Percentiles rank a stretch among this genome's conserved stretches.
Conservation (phyloP, 2,888 invertebrate genomes). For the Ochropacha duplaris region DNA sequence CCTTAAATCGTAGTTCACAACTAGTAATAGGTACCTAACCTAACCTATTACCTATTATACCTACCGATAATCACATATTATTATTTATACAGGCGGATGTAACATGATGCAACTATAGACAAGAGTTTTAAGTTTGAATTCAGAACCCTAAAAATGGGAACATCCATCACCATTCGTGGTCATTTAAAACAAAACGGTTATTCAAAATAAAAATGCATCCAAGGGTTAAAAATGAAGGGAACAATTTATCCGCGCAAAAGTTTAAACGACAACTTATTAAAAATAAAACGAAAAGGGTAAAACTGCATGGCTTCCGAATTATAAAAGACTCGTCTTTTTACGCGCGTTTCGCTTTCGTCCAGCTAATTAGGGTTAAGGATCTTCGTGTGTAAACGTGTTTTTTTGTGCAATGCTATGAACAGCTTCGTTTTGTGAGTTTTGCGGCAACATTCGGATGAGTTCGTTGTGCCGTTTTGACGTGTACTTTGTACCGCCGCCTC, state of each 20-base stretch:
- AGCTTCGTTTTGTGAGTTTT: background rate
- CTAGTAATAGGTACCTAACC: no score
- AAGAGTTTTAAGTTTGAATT: no score
- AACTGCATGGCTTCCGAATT: conserved; percentile 62
- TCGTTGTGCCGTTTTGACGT: background rate
- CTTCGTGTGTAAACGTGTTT: conserved; percentile 43
- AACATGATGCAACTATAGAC: no score
- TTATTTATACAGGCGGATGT: no score
- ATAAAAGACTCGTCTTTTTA: conserved; percentile 64
- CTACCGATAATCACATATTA: no score
- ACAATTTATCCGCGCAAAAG: conserved; percentile 58
- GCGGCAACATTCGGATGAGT: background rate
- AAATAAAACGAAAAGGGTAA: conserved; percentile 65
- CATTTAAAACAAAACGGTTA: conserved; percentile 15
- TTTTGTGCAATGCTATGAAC: background rate
- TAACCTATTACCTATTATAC: no score
- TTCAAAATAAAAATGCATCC: conserved; percentile 32
- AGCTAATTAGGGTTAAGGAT: conserved; percentile 73
- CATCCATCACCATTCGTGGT: background rate
- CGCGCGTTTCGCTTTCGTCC: conserved; percentile 67
- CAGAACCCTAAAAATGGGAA: conserved; percentile 9
- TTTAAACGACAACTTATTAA: conserved; percentile 76
- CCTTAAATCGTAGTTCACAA: no score
- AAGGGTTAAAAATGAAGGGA: conserved; percentile 38
- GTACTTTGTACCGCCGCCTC: background rate